Evolutionary conservation across 2,113 vertebrate species (phyloP), one percentile per base, ranked within the genome.

Genomic region (Actenoides hombroni): DNA sequence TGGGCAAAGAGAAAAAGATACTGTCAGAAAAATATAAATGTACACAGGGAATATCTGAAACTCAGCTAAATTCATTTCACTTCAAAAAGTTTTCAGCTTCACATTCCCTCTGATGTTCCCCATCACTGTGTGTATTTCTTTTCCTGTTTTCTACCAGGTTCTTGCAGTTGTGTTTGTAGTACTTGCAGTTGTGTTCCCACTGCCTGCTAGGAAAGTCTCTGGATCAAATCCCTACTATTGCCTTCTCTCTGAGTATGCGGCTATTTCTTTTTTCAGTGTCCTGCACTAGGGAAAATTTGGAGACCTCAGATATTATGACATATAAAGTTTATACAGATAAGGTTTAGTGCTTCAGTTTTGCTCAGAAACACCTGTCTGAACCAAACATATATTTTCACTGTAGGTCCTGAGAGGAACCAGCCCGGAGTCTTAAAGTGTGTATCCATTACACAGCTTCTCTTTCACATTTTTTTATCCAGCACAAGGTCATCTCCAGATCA

Each of bases 371-470:
- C 37, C 20, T 61, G 6, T 64, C 51, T 73, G 60, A 68, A 16
- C 12, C 23, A 69, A 78, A 59, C 17, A 9, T 0, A 1, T 16
- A 24, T 78, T 49, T 56, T 82, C 37, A 21, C 4, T 1, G 0
- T 19, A 74, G 54, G 10, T 90, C 37, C 54, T 37, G 65, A 46
- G 40, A 28, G 51, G 40, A 71, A 19, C 28, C 24, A 63, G 14
- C 33, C 15, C 16, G 1, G 2, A 56, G 25, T 37, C 11, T 1
- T 56, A 37, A 5, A 14, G 5, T 24, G 2, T 23, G 5, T 11
- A 26, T 59, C 31, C 20, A 11, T 61, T 51, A 25, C 18, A 35
- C 23, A 60, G 39, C 59, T 86, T 61, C 31, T 15, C 8, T 76
- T 70, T 56, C 12, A 3, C 16, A n/a, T 67, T 25, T 56, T 56